A percentile compares a stretch with the other conserved stretches of the same genome.
These are phyloP conservation scores for Cantharis nigra DNA, from an alignment of 2,888 invertebrate species.

Conservation along the genomic window DNA sequence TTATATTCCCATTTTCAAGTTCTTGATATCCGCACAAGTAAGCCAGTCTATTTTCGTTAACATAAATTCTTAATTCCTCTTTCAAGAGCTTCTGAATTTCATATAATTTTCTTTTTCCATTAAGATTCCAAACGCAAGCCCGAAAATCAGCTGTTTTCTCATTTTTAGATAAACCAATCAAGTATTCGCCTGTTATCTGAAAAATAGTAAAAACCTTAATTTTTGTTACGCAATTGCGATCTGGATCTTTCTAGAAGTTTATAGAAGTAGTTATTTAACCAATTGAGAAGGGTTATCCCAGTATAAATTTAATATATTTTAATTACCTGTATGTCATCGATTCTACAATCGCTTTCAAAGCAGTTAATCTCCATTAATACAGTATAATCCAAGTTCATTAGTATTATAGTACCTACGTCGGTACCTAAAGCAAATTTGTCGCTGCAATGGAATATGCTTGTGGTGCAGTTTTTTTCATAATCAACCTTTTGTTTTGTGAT, in stretches of 20 bases:
- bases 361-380: neutral
- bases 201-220: too few species aligned
- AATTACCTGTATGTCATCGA: neutral
- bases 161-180: neutral
- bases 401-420: neutral
- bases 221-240: too few species aligned
- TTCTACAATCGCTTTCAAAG: neutral
- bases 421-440: neutral
- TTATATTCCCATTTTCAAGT: too few species aligned
- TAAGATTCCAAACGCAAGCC: neutral
- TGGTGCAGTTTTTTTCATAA: neutral
- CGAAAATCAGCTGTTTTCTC: neutral
- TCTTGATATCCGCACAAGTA: neutral
- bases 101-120: neutral
- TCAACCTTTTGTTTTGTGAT: neutral
- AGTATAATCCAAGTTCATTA: neutral
- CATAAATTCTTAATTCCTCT: neutral
- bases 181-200: neutral
- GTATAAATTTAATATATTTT: too few species aligned
- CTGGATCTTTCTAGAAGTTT: too few species aligned
- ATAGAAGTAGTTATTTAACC: too few species aligned
- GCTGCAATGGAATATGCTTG: neutral
- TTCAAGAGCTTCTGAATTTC: neutral
- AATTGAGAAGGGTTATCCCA: too few species aligned
- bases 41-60: neutral